Evolutionary conservation across 2,797 vertebrate species (phyloP).

Genomic region (Clarias platycephalus): DNA sequence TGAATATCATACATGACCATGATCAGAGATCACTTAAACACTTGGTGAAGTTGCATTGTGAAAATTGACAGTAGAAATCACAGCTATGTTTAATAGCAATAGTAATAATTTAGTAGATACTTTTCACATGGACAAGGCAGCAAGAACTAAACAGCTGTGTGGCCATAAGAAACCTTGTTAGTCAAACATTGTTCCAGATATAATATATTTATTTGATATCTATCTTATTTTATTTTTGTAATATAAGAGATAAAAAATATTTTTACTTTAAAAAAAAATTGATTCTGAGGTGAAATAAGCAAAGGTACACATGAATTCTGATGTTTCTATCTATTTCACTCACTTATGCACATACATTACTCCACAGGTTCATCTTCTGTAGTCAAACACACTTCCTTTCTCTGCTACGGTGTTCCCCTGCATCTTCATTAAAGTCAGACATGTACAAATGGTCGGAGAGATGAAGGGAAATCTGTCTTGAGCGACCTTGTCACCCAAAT

Average conservation of each 20-base stretch:
- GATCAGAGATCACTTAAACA: too few relatives aligned
- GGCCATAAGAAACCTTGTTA: too few relatives aligned
- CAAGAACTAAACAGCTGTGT: too few relatives aligned
- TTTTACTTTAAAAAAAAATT: background rate
- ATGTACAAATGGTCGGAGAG: slow-evolving; percentile 50
- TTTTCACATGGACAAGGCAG: too few relatives aligned
- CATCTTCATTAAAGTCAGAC: slow-evolving; percentile 57
- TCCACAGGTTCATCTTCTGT: slow-evolving; percentile 16
- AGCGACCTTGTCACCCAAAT: slow-evolving; percentile 68
- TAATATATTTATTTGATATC: background rate
- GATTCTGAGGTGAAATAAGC: background rate
- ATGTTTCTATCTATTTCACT: slow-evolving; percentile 18
- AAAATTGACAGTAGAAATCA: too few relatives aligned
- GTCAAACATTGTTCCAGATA: too few relatives aligned
- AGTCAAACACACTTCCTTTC: slow-evolving; percentile 24
- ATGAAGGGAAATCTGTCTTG: slow-evolving; percentile 57
- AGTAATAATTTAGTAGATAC: too few relatives aligned
- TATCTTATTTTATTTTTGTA: background rate
- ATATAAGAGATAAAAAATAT: background rate
- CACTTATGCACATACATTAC: slow-evolving; percentile 9
- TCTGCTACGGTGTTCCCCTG: slow-evolving; percentile 54
- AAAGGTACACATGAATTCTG: background rate
- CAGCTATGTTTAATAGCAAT: too few relatives aligned
- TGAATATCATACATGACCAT: too few relatives aligned
- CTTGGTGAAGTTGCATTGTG: too few relatives aligned